These are phyloP conservation scores for Stratiomys singularior DNA, from an alignment of 2,888 invertebrate species.

Conservation along the genomic window DNA sequence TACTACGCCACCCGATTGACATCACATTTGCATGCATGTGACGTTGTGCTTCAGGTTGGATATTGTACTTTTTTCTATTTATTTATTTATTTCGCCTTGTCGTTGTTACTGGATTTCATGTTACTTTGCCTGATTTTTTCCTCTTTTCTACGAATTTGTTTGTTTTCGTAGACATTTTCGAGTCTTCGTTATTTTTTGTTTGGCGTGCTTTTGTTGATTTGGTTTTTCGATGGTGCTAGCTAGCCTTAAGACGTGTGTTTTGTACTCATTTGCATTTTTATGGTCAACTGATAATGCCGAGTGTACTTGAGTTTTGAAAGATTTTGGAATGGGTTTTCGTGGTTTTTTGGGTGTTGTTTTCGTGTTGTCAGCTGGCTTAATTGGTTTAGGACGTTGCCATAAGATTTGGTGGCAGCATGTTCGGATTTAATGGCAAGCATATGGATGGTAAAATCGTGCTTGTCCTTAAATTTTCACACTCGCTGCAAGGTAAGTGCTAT, in stretches of 20 bases:
- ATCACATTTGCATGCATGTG: constrained; percentile 47
- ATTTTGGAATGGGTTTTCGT: too few relatives aligned
- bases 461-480: not conserved
- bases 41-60: constrained; percentile 10
- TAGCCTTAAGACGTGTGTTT: not conserved
- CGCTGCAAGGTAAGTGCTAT: not conserved
- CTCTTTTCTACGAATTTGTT: too few relatives aligned
- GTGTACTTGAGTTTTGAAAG: not conserved
- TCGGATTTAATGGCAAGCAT: too few relatives aligned
- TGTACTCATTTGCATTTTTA: not conserved
- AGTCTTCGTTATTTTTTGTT: not conserved
- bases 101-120: constrained; percentile 3
- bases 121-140: not conserved
- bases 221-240: not conserved
- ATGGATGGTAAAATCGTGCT: too few relatives aligned
- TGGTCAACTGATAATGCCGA: not conserved
- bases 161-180: not conserved
- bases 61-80: constrained; percentile 10
- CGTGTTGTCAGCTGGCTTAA: too few relatives aligned
- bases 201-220: too few relatives aligned
- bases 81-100: not conserved
- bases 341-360: too few relatives aligned
- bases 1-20: constrained; percentile 6
- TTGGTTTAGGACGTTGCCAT: too few relatives aligned
- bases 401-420: too few relatives aligned